Conservation (phyloP, 2,888 invertebrate species). For the Synergus itoensis region DNA sequence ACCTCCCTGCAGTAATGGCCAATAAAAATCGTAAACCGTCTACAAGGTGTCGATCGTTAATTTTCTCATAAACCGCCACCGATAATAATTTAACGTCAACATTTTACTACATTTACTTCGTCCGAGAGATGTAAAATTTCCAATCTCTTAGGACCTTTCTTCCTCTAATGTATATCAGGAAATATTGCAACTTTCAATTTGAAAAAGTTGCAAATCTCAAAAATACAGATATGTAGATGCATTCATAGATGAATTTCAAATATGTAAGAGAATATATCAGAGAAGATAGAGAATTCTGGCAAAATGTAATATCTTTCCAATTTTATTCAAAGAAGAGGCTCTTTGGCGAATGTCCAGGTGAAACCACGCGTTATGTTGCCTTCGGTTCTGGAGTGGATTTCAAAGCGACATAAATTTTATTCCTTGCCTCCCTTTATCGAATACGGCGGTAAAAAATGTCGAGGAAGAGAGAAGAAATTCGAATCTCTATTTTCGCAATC, state of each 20-base stretch:
- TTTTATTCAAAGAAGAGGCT: conserved; percentile 8
- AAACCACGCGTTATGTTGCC: conserved; percentile 41
- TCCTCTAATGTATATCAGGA: not conserved
- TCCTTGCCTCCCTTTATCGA: conserved; percentile 42
- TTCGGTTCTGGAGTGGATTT: conserved; percentile 35
- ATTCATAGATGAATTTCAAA: no score
- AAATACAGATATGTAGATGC: no score
- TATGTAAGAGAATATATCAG: not conserved
- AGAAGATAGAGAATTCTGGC: not conserved
- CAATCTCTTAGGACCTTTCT: conserved; percentile 21
- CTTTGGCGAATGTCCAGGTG: conserved; percentile 36
- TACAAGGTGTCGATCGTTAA: conserved; percentile 52
- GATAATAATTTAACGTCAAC: not conserved
- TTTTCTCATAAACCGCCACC: conserved; percentile 41
- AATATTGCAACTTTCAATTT: no score
- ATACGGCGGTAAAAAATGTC: conserved; percentile 43
- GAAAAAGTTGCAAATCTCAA: no score
- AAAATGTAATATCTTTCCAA: conserved; percentile 24
- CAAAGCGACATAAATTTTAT: conserved; percentile 39
- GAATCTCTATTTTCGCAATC: conserved; percentile 68
- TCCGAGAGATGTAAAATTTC: conserved; percentile 17
- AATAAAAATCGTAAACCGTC: conserved; percentile 51
- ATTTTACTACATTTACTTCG: conserved; percentile 9
- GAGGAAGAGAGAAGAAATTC: conserved; percentile 36
- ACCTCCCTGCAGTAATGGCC: conserved; percentile 40